Conservation (phyloP, 2,888 invertebrate species). For the Poecilus cupreus region DNA sequence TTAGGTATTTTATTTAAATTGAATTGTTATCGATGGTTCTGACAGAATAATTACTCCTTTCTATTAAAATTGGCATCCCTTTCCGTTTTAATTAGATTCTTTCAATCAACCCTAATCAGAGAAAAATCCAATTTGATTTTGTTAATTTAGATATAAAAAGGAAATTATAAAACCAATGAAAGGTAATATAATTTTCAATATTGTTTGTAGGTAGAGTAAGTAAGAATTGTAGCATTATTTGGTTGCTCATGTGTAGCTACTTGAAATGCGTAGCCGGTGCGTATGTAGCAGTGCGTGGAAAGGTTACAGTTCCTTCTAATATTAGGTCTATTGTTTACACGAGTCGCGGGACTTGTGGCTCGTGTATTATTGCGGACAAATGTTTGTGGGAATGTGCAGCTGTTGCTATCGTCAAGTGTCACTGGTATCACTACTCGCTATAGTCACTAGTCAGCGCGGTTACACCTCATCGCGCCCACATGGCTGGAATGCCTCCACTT, state of each 20-base stretch:
- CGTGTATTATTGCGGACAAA: slow-evolving; percentile 24
- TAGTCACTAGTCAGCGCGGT: background rate
- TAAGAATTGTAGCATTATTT: no score
- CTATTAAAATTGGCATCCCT: slow-evolving; percentile 3
- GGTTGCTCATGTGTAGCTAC: no score
- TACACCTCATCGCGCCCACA: background rate
- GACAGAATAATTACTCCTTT: background rate
- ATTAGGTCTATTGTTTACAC: slow-evolving; percentile 41
- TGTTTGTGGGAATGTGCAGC: slow-evolving; percentile 32
- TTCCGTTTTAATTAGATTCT: slow-evolving; percentile 11
- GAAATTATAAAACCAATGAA: slow-evolving; percentile 12
- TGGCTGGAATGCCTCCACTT: background rate
- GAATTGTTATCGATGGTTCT: background rate
- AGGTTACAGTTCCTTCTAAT: slow-evolving; percentile 22
- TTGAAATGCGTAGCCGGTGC: background rate
- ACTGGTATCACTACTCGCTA: background rate
- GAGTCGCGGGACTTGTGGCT: background rate
- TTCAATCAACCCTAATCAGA: slow-evolving; percentile 19
- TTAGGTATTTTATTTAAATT: background rate
- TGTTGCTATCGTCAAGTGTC: slow-evolving; percentile 45
- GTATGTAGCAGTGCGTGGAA: background rate
- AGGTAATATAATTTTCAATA: slow-evolving; percentile 14
- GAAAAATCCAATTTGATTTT: slow-evolving; percentile 27
- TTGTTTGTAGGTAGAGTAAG: background rate
- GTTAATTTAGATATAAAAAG: slow-evolving; percentile 18